Evolutionary conservation across 2,888 invertebrate species (phyloP), one percentile per base, ranked within the genome.

Genomic region (Thecophora atra): DNA sequence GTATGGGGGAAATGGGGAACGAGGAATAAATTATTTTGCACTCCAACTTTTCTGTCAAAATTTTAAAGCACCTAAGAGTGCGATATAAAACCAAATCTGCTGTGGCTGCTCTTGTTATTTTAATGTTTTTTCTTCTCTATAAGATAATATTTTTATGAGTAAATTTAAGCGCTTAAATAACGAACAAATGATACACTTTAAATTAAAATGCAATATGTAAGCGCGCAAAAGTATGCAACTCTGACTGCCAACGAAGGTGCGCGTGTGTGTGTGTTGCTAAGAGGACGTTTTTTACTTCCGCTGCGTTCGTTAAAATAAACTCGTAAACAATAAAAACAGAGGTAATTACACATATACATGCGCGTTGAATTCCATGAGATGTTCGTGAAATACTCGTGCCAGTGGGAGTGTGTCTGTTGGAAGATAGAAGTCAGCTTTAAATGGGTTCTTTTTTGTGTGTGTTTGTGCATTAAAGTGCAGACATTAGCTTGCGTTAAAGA

Each of bases 271-370:
- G 5, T 70, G n/a, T n/a, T n/a, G n/a, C n/a, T n/a, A n/a, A n/a
- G n/a, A n/a, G n/a, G n/a, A n/a, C 37, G 37, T 37, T 58, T 37
- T 51, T 65, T 51, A 56, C 24, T 6, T 11, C 21, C 47, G 44
- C 62, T 19, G 56, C 51, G 24, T 60, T 72, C 65, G 72, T 74
- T 75, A 76, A 72, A 37, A 37, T 11, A 37, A 37, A 37, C 37
- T 37, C 11, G 73, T 69, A 75, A 79, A 78, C 76, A 78, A 77
- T 76, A 74, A 79, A 80, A 77, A 72, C 72, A 70, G 62, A 58
- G 76, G 76, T 76, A 77, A 79, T 79, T 77, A 75, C 74, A 37
- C 1, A 52, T 21, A 42, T 62, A 47, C 26, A 52, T 64, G 8
- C 19, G 42, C 28, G 17, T 42, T 63, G 37, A 63, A 30, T 37